phyloP scores from a whole-genome alignment of 2,113 vertebrate genomes.

The Hypomesus transpacificus region DNA sequence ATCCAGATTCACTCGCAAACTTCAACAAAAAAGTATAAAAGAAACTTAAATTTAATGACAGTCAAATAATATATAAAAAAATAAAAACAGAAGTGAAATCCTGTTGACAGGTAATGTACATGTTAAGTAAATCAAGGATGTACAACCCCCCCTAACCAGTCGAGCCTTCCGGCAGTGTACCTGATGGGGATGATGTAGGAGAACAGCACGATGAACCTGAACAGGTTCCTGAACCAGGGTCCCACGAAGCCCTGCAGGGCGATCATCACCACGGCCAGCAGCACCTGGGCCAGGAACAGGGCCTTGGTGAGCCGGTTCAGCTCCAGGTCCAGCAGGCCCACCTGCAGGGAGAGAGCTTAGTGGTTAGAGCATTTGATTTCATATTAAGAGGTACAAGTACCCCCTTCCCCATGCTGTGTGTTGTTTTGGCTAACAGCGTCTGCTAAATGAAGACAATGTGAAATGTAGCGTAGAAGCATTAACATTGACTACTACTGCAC shows the following conservation, averaged over 20 bases:
- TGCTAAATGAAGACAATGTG: no score
- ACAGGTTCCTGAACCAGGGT: slow-evolving; percentile 92
- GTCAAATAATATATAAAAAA: background rate
- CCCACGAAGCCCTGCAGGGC: slow-evolving; percentile 93
- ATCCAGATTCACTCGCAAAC: slow-evolving; percentile 95
- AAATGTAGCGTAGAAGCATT: no score
- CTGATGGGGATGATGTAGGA: slow-evolving; percentile 99
- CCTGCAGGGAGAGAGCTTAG: slow-evolving; percentile 60
- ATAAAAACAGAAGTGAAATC: no score
- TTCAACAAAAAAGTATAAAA: slow-evolving; percentile 53
- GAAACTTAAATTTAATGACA: background rate
- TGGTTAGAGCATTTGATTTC: background rate
- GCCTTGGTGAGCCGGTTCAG: slow-evolving; percentile 95
- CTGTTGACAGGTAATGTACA: no score
- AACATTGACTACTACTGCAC: no score
- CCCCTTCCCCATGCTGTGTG: background rate
- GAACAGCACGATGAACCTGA: slow-evolving; percentile 93
- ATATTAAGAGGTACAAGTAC: background rate
- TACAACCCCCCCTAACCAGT: no score
- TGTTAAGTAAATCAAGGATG: no score
- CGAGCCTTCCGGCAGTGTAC: slow-evolving; percentile 56
- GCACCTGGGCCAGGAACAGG: slow-evolving; percentile 90
- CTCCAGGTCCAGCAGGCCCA: slow-evolving; percentile 91
- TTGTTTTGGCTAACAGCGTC: no score
- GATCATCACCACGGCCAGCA: slow-evolving; percentile 90